Evolutionary conservation across 2,888 invertebrate species (phyloP), one percentile per base, ranked within the genome.

Genomic region (Phymatocera aterrima): DNA sequence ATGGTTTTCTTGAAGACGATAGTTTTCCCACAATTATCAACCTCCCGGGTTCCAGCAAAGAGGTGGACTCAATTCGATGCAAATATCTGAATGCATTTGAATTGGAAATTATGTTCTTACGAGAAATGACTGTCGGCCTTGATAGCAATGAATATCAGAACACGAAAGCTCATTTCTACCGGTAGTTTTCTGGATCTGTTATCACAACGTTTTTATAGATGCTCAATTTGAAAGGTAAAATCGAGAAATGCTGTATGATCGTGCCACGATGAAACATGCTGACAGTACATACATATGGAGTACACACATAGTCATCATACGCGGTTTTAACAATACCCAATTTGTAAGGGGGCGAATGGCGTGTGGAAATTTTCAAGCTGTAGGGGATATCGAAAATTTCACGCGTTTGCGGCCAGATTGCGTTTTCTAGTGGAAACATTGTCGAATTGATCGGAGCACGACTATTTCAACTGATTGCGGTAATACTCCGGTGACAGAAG

Each of bases 61-160:
- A 37, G 0, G 46, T 28, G 28, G 18, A 70, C 70, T 48, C 70
- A 28, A 48, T 70, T 31, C 8, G 46, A 46, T 28, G 68, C 21
- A 68, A 46, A 28, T 68, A 68, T 68, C 46, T 68, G 60, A 61
- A 61, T 61, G 60, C 60, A 61, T 61, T 61, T 61, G 60, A 61
- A 61, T 61, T 61, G 60, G 60, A 61, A 31, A 61, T 61, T 24
- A 61, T 61, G 37, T 37, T 34, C 37, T 37, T 8, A 34, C 18
- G 18, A 2, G n/a, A 64, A 37, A 64, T 64, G n/a, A 64, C 34
- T 64, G 64, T 37, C n/a, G 60, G 1, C 60, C 10, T 10, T 37
- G 18, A 64, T 64, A 64, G 64, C 37, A 37, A 64, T 64, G 18
- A 64, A 64, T 64, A 37, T 10, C 37, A 12, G 64, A 37, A 64